Conservation (phyloP, 1,140 invertebrate species). For the Platorchestia sp. region DNA sequence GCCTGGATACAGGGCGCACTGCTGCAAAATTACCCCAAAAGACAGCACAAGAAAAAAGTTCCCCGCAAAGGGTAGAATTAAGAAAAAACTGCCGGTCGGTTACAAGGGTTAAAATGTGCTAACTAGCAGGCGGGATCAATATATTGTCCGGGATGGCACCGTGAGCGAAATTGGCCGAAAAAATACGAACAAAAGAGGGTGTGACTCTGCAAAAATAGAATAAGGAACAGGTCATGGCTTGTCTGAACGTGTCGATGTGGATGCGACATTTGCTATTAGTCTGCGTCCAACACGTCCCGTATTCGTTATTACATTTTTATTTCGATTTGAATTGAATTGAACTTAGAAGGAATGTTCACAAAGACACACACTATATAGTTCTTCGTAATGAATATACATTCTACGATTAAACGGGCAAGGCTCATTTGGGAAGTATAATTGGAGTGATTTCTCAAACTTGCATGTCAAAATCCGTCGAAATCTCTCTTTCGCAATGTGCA, state of each 20-base stretch:
- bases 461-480: too few species aligned
- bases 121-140: background rate
- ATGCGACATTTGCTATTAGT: background rate
- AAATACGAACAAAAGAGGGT: background rate
- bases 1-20: background rate
- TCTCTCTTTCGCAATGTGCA: too few species aligned
- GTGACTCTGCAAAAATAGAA: background rate
- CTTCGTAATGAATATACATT: background rate
- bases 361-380: background rate
- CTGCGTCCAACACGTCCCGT: background rate
- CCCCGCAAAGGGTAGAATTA: background rate
- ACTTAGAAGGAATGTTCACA: background rate
- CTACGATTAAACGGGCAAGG: background rate
- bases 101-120: background rate
- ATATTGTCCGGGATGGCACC: background rate
- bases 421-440: background rate
- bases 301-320: background rate
- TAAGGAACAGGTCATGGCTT: background rate
- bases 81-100: background rate
- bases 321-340: background rate
- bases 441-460: background rate
- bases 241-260: background rate
- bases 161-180: background rate
- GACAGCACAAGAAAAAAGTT: background rate
- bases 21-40: background rate